These are phyloP conservation scores for Parnassius apollo DNA, from an alignment of 2,888 invertebrate species.

Conservation along the genomic window DNA sequence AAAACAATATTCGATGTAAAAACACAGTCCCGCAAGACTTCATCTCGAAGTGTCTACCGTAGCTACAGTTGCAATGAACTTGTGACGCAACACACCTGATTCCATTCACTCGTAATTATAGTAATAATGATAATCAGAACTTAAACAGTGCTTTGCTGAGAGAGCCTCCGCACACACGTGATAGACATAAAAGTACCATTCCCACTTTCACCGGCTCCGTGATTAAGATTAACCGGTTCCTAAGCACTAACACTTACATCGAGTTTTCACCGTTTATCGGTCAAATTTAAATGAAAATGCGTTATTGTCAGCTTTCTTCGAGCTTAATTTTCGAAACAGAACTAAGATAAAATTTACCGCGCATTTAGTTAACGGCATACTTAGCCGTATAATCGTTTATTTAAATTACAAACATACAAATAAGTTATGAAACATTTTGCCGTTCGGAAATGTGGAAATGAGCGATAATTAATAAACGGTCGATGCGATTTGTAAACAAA, in stretches of 20 bases:
- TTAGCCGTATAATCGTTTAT: too few species aligned
- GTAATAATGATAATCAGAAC: conserved; percentile 51
- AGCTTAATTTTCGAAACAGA: conserved; percentile 13
- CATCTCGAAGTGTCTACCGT: conserved; percentile 12
- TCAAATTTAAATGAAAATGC: conserved; percentile 24
- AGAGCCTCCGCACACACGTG: conserved; percentile 35
- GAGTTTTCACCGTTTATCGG: conserved; percentile 34
- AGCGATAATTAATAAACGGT: too few species aligned
- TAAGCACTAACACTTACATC: conserved; percentile 25
- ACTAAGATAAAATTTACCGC: too few species aligned
- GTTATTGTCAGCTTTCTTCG: conserved; percentile 15
- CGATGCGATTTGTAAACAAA: too few species aligned
- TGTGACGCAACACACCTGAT: conserved; percentile 41
- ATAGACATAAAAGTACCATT: conserved; percentile 38
- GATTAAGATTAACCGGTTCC: conserved; percentile 33
- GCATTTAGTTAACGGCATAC: too few species aligned
- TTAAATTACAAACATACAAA: too few species aligned
- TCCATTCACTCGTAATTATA: conserved; percentile 41
- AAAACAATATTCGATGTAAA: conserved; percentile 12
- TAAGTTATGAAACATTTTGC: too few species aligned
- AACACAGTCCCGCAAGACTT: not conserved
- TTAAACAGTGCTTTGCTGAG: conserved; percentile 39
- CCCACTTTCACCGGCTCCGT: conserved; percentile 44
- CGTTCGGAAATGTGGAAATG: too few species aligned
- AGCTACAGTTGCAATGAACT: conserved; percentile 13